Conservation (phyloP, 2,113 vertebrate species). For the Myotis davidii region DNA sequence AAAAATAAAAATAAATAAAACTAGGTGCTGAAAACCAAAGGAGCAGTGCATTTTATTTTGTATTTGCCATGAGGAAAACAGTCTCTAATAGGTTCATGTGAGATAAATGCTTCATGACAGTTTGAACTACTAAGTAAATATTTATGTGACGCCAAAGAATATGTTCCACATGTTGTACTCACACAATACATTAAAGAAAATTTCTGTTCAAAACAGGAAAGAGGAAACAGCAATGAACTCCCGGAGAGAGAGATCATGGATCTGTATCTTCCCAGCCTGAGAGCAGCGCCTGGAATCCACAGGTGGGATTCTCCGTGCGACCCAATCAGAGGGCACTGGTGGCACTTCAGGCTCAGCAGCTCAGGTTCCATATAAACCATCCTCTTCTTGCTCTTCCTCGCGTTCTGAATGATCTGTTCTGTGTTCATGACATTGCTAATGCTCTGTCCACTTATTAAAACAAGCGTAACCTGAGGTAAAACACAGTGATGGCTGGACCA, state of each 20-base stretch:
- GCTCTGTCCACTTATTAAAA: neutral
- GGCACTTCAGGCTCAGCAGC: conserved; percentile 35
- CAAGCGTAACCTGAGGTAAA: neutral
- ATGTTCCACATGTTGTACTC: conserved; percentile 44
- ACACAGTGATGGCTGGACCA: rapidly evolving
- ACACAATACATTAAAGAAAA: conserved; percentile 72
- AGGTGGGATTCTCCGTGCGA: neutral
- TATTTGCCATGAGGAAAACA: conserved; percentile 22
- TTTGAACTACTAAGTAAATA: conserved; percentile 75
- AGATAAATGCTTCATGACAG: conserved; percentile 61
- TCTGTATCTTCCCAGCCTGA: conserved; percentile 31
- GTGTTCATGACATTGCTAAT: neutral
- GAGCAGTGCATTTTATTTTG: neutral
- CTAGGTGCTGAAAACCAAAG: conserved; percentile 2
- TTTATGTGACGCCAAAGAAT: conserved; percentile 66
- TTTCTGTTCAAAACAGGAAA: conserved; percentile 78
- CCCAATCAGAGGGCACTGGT: neutral
- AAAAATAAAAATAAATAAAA: conserved; percentile 5
- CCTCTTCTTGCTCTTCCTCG: neutral
- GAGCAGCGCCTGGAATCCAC: neutral
- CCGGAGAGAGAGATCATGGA: conserved; percentile 32
- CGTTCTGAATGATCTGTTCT: neutral
- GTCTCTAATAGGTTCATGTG: conserved; percentile 33
- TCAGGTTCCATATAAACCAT: neutral
- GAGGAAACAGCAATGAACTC: conserved; percentile 70